A percentile compares a stretch with the other conserved stretches of the same genome.
Evolutionary conservation across 37 sponge, comb jelly and placozoan genomes (phyloP).

Genomic region (Ianthella basta): DNA sequence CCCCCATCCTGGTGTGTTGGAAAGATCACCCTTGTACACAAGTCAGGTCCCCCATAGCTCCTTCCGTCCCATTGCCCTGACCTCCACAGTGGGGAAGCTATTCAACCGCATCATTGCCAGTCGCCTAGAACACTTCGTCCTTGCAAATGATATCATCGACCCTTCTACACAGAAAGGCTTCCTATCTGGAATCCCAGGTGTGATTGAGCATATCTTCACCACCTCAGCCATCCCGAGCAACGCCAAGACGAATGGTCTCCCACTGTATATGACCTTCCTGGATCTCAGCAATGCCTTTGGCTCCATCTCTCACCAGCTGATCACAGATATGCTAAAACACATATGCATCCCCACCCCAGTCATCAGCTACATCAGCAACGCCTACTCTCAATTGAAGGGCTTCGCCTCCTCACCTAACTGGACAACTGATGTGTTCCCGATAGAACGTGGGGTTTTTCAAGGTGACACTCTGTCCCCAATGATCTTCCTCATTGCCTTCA

Average conservation of each 20-base stretch:
- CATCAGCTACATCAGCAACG: background rate
- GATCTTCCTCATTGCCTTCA: slow-evolving; percentile 37
- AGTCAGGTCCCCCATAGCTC: background rate
- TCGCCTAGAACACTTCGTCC: slow-evolving; percentile 20
- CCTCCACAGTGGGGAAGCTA: background rate
- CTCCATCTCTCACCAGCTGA: slow-evolving; percentile 26
- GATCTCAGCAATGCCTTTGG: slow-evolving; percentile 63
- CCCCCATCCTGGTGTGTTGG: slow-evolving; percentile 39
- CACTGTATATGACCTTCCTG: slow-evolving; percentile 34
- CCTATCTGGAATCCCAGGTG: slow-evolving; percentile 20
- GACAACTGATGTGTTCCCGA: background rate
- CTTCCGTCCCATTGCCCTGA: slow-evolving; percentile 13
- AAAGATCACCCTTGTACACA: background rate
- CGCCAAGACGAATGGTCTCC: slow-evolving; percentile 28
- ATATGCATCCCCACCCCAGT: slow-evolving; percentile 5
- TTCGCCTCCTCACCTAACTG: slow-evolving; percentile 9
- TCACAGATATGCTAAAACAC: slow-evolving; percentile 3
- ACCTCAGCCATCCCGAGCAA: slow-evolving; percentile 29
- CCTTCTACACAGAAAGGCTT: slow-evolving; percentile 30
- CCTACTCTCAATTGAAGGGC: slow-evolving; percentile 25
- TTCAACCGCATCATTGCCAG: slow-evolving; percentile 29
- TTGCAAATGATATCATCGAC: background rate
- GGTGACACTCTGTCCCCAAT: slow-evolving; percentile 36
- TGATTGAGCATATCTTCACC: slow-evolving; percentile 47
- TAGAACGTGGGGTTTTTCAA: slow-evolving; percentile 24